Evolutionary conservation across 2,888 invertebrate species (phyloP).

Genomic region (Folsomia manolachei): DNA sequence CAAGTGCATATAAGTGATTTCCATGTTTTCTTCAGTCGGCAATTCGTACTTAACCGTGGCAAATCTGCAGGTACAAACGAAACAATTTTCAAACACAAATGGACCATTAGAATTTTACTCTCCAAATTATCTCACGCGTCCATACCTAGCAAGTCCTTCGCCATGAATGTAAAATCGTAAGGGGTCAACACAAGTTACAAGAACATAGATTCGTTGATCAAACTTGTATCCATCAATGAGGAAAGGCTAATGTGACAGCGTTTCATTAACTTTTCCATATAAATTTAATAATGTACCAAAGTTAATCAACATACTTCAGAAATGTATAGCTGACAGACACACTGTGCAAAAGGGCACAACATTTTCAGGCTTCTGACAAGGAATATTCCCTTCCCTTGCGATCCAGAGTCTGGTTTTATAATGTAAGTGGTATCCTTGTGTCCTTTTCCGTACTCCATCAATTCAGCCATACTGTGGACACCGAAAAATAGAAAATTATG

Average conservation of each 20-base stretch:
- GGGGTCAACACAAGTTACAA: conserved; percentile 88
- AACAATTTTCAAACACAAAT: no score
- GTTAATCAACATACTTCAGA: conserved; percentile 58
- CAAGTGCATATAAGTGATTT: conserved; percentile 88
- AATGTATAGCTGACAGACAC: conserved; percentile 80
- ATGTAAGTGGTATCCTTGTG: conserved; percentile 75
- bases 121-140: no score
- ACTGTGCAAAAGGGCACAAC: conserved; percentile 72
- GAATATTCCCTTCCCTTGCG: conserved; percentile 86
- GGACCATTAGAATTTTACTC: no score
- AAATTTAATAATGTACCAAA: not conserved
- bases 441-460: conserved; percentile 62
- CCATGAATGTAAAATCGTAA: conserved; percentile 85
- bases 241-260: conserved; percentile 63
- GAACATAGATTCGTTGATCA: conserved; percentile 80
- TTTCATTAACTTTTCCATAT: not conserved
- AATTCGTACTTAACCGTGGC: conserved; percentile 84
- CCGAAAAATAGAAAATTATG: conserved; percentile 13
- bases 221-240: conserved; percentile 90
- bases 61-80: no score
- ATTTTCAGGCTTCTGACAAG: conserved; percentile 77
- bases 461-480: conserved; percentile 66
- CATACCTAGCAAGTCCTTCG: conserved; percentile 78
- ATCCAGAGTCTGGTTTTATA: conserved; percentile 85
- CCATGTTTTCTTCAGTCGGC: conserved; percentile 74